Percentiles rank a stretch among this genome's conserved stretches.
Evolutionary conservation across 23 tunicate genomes (phyloP).

Genomic region (Ascidia mentula): DNA sequence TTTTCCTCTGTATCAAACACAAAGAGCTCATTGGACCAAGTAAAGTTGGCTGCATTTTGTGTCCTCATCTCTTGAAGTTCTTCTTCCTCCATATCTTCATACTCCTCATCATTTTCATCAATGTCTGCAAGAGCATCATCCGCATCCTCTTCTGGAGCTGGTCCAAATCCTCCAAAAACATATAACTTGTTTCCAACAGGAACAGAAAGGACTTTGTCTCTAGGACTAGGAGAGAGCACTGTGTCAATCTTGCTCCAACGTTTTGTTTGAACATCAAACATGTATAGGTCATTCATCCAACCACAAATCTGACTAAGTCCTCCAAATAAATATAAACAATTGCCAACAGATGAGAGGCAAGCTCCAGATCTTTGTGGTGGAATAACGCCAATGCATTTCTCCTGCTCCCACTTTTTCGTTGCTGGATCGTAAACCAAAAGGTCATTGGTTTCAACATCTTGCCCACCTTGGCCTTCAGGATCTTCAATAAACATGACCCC

Average conservation of each 20-base stretch:
- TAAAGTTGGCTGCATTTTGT: conserved; percentile 71
- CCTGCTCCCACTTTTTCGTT: conserved; percentile 42
- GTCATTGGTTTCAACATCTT: conserved; percentile 50
- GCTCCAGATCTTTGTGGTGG: conserved; percentile 83
- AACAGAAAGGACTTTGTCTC: conserved; percentile 55
- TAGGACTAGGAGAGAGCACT: conserved; percentile 35
- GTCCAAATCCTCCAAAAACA: conserved; percentile 83
- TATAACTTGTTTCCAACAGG: conserved; percentile 42
- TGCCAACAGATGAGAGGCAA: conserved; percentile 39
- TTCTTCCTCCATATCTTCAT: conserved; percentile 66
- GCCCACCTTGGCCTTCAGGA: conserved; percentile 7
- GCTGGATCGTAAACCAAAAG: conserved; percentile 37
- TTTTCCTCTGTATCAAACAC: conserved; percentile 35
- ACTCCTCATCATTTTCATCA: conserved; percentile 71
- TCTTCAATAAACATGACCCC: conserved; percentile 38
- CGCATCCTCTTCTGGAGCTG: conserved; percentile 27
- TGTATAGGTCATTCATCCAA: conserved; percentile 70
- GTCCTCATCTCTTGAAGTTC: conserved; percentile 45
- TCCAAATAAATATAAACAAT: conserved; percentile 69
- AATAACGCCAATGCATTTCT: neutral
- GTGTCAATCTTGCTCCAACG: conserved; percentile 48
- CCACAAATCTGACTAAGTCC: conserved; percentile 70
- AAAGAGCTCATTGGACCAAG: conserved; percentile 66
- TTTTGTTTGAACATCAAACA: conserved; percentile 31
- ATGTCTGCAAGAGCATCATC: conserved; percentile 16